These are phyloP conservation scores for Formica aserva DNA, from an alignment of 2,888 invertebrate genomes.

Conservation along the genomic window DNA sequence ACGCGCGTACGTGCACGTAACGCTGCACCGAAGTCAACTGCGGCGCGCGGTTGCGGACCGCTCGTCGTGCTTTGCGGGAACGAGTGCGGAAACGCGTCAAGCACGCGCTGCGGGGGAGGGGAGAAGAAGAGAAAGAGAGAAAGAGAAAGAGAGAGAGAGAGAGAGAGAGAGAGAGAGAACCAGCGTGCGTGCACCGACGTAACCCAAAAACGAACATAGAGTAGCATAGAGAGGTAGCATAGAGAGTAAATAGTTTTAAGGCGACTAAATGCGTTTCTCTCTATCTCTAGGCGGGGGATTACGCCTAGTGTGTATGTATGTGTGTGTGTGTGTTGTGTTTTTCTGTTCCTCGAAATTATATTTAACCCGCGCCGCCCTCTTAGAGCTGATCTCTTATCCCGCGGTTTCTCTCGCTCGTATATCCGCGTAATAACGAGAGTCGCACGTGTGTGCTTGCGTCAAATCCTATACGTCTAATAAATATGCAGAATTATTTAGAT, in stretches of 20 bases:
- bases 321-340: neutral
- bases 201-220: slow-evolving; percentile 43
- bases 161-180: neutral
- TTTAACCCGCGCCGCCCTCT: slow-evolving; percentile 69
- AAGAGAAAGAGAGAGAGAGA: neutral
- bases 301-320: slow-evolving; percentile 29
- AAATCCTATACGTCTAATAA: neutral
- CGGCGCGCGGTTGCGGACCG: slow-evolving; percentile 26
- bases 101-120: neutral
- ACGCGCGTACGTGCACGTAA: slow-evolving; percentile 37
- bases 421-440: slow-evolving; percentile 51
- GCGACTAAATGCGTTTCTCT: slow-evolving; percentile 50
- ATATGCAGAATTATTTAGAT: neutral
- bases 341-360: slow-evolving; percentile 73
- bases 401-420: slow-evolving; percentile 2
- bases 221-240: neutral
- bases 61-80: slow-evolving; percentile 31
- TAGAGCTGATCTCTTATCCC: neutral
- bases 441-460: slow-evolving; percentile 48
- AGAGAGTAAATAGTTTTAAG: slow-evolving; percentile 39
- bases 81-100: slow-evolving; percentile 41
- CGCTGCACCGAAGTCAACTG: slow-evolving; percentile 45
- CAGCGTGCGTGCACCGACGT: slow-evolving; percentile 43
- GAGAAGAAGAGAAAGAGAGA: neutral
- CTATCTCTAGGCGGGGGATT: slow-evolving; percentile 74